Base-by-base conservation (phyloP, 1,140 invertebrate species). In the Drosophila nigromelanica region DNA sequence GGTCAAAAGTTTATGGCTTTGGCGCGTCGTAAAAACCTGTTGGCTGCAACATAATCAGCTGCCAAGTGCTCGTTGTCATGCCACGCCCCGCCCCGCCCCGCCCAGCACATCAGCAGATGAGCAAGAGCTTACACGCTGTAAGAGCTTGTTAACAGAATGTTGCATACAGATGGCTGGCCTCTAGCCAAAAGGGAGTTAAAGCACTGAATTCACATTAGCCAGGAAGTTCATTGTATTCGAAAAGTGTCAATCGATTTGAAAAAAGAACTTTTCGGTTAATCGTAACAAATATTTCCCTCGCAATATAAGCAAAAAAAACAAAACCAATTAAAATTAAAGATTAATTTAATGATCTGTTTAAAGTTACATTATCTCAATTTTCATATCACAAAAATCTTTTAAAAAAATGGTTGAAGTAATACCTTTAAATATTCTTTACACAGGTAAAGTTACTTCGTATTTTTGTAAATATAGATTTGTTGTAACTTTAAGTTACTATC, bases 1-100 rank as follows among this genome's bases (percentile, higher is more conserved):
- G 82, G 82, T 87, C 82, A 86, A 79, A 55, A 86, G 82, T 86
- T 86, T 86, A 86, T 87, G 82, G 82, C 82, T 87, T 63, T 82
- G 73, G 60, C 47, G 71, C 66, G 61, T 86, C 82, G 83, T 86
- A 82, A 87, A 86, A 87, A 86, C 82, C 82, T 86, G 83, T 86
- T 86, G 82, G 71, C 58, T 51, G 35, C 56, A 54, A 69, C 67
- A 74, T 77, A 77, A 77, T 77, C 71, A 77, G 56, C 71, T 74
- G 71, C 63, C 56, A 74, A 73, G 58, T 76, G 63, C 24, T 47
- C 6, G 7, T 42, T 10, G 18, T 3, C 39, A 39, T 11, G 10
- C 30, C n/a, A 30, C 11, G 10, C n/a, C 24, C 35, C 47, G 4
- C 18, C n/a, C 12, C 11, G 14, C 42, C 30, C 11, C 35, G 18